phyloP scores from a whole-genome alignment of 1,140 invertebrate genomes.

The Papilio machaon region DNA sequence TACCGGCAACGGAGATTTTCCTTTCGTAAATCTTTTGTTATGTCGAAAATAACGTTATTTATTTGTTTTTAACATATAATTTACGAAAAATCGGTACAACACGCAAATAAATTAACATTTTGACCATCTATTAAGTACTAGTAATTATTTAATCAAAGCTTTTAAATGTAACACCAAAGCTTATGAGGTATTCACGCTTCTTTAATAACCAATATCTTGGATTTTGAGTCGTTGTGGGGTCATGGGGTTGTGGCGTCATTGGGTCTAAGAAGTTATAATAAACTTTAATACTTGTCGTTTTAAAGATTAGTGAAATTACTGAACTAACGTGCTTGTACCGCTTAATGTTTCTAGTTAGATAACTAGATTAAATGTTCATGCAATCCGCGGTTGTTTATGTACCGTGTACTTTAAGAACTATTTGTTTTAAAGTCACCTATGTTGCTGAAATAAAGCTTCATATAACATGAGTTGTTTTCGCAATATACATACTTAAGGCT shows the following conservation, averaged over 20 bases:
- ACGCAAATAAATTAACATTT: not conserved
- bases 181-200: no score
- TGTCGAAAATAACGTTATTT: conserved; percentile 15
- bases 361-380: conserved; percentile 4
- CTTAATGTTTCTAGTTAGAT: not conserved
- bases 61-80: not conserved
- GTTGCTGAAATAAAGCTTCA: not conserved
- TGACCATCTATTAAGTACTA: not conserved
- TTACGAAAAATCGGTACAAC: not conserved
- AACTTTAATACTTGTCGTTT: not conserved
- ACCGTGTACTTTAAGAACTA: not conserved
- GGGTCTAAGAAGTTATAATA: not conserved
- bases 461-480: not conserved
- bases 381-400: not conserved
- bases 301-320: not conserved
- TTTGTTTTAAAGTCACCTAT: not conserved
- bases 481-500: not conserved
- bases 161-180: no score
- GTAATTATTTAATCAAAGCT: no score
- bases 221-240: not conserved
- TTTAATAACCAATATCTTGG: no score
- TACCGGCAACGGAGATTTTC: not conserved
- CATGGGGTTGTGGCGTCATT: no score
- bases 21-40: not conserved
- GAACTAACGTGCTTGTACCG: not conserved